Evolutionary conservation across 2,888 invertebrate species (phyloP), one percentile per base, ranked within the genome.

Genomic region (Fabriciana adippe): DNA sequence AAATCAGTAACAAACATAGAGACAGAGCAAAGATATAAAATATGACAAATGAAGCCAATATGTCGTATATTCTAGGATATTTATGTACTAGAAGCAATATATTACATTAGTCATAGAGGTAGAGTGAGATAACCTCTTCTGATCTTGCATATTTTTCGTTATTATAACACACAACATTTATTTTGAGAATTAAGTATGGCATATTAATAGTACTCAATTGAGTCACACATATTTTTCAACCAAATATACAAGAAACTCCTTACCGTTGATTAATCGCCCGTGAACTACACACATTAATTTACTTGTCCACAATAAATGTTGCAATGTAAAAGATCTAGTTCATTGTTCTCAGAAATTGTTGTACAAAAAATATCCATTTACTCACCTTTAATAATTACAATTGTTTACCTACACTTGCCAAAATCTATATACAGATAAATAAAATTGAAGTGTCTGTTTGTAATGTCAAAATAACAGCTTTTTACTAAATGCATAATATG

Each of bases 371-470:
- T n/a, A 8, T 48, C 13, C 45, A 21, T 64, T 26, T 59, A 3
- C 15, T n/a, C 15, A 55, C 60, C 48, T 41, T n/a, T 47, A 47
- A 6, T 41, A 13, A 31, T 53, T 60, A 55, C 47, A 16, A 64
- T 63, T 72, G 70, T 72, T 72, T 70, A 68, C 59, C 41, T 64
- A 55, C 53, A 31, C 47, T 72, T 72, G 70, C 70, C 72, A 72
- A 72, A 64, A 65, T 14, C 35, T 41, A 41, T 41, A 41, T 41
- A 41, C 26, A 26, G 11, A 41, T 8, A 41, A 41, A 41, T 41
- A 11, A 41, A 41, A 41, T 41, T 11, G 2, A 41, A 11, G 26
- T 26, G 26, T 26, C 26, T 26, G 26, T 26, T 26, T 26, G 26
- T 4, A 26, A 26, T 26, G 26, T 11, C 8, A 41, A 41, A 41